Evolutionary conservation across 2,888 invertebrate species (phyloP).

Genomic region (Trichopoda pennipes): DNA sequence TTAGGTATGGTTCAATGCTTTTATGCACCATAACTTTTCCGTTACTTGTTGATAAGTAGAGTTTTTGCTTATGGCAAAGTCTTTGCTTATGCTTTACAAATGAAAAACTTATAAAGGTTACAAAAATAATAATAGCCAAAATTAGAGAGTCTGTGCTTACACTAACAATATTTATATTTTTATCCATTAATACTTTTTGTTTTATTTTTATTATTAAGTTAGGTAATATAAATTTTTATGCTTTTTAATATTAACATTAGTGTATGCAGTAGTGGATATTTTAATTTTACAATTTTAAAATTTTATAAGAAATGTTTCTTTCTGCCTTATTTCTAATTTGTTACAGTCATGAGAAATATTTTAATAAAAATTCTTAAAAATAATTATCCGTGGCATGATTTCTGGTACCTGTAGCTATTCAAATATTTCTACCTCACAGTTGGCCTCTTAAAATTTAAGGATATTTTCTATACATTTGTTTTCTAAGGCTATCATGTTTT

Average conservation of each 20-base stretch:
- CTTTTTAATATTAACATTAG: neutral
- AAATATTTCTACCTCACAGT: neutral
- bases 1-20: too few species aligned
- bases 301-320: too few species aligned
- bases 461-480: conserved; percentile 18
- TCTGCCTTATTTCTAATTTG: too few species aligned
- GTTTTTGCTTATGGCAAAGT: too few species aligned
- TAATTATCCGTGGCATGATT: conserved; percentile 10
- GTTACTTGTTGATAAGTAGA: too few species aligned
- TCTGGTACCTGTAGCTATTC: conserved; percentile 1
- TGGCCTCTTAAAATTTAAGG: conserved; percentile 12
- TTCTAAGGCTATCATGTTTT: conserved; percentile 10
- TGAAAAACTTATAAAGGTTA: too few species aligned
- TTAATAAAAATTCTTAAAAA: conserved; percentile 19
- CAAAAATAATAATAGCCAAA: too few species aligned
- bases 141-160: too few species aligned
- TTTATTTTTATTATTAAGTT: conserved; percentile 10
- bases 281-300: neutral
- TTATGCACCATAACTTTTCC: too few species aligned
- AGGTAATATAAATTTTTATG: neutral
- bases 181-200: conserved; percentile 1
- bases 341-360: too few species aligned
- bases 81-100: too few species aligned
- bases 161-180: neutral
- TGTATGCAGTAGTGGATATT: neutral